Conservation (phyloP, 2,113 vertebrate genomes). For the Limanda limanda region DNA sequence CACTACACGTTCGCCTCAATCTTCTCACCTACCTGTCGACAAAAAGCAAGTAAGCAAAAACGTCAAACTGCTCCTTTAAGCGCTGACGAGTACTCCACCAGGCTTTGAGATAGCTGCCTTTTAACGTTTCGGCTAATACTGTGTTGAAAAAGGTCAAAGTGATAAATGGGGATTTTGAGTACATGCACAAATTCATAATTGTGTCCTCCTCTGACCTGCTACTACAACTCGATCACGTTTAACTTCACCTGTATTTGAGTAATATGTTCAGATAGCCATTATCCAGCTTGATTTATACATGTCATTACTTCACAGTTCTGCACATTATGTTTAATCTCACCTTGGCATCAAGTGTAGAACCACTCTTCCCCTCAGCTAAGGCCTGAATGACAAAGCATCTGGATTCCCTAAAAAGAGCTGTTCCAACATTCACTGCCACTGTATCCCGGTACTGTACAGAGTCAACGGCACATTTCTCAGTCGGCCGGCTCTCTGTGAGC, state of each 20-base stretch:
- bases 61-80: neutral
- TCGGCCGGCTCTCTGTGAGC: slow-evolving; percentile 42
- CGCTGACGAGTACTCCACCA: no score
- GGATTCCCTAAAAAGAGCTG: slow-evolving; percentile 24
- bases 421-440: slow-evolving; percentile 40
- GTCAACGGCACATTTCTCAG: slow-evolving; percentile 47
- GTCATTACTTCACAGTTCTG: slow-evolving; percentile 37
- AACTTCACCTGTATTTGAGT: neutral
- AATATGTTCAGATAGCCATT: slow-evolving; percentile 34
- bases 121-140: neutral
- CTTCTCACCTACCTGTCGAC: neutral
- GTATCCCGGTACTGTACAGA: slow-evolving; percentile 15
- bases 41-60: neutral
- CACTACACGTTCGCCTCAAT: neutral
- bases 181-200: slow-evolving; percentile 1
- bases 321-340: slow-evolving; percentile 45
- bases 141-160: neutral
- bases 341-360: slow-evolving; percentile 12
- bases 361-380: slow-evolving; percentile 12
- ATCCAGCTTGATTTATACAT: slow-evolving; percentile 38
- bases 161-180: slow-evolving; percentile 6
- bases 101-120: neutral
- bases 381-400: slow-evolving; percentile 32
- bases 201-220: slow-evolving; percentile 32
- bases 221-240: slow-evolving; percentile 16